Evolutionary conservation across 2,113 vertebrate species (phyloP).

Genomic region (Sprattus sprattus): DNA sequence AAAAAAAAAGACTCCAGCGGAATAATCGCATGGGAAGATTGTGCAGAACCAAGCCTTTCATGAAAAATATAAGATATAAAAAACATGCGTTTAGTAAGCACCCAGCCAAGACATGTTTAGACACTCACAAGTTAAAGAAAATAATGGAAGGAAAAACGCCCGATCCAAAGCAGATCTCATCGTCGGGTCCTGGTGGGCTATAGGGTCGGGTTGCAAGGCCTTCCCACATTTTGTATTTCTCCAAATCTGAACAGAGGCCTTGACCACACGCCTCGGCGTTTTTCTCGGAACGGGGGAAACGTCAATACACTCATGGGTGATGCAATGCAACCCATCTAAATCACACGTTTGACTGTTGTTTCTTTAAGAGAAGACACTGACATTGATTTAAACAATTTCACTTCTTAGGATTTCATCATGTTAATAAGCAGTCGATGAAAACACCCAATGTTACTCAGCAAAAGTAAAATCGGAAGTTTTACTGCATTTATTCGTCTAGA

Average conservation of each 20-base stretch:
- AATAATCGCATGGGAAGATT: background rate
- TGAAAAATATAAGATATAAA: background rate
- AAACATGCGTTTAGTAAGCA: background rate
- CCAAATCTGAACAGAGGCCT: slow-evolving; percentile 12
- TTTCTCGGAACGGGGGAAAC: slow-evolving; percentile 13
- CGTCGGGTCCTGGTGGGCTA: slow-evolving; percentile 8
- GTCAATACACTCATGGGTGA: slow-evolving; percentile 14
- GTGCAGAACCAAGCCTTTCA: background rate
- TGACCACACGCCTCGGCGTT: background rate
- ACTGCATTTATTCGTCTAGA: background rate
- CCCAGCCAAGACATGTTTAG: background rate
- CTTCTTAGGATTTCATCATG: background rate
- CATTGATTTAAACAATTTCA: background rate
- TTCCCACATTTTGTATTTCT: slow-evolving; percentile 18
- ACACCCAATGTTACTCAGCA: background rate
- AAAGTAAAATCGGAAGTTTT: slow-evolving; percentile 9
- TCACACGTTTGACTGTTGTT: background rate
- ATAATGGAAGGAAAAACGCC: background rate
- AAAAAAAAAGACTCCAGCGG: background rate
- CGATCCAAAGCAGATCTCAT: background rate
- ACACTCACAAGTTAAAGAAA: background rate
- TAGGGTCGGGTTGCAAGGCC: slow-evolving; percentile 2
- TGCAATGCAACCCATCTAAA: slow-evolving; percentile 3
- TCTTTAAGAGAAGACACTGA: background rate
- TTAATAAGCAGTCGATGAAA: background rate